Evolutionary conservation across 1,140 invertebrate genomes (phyloP).

Genomic region (Apis florea): DNA sequence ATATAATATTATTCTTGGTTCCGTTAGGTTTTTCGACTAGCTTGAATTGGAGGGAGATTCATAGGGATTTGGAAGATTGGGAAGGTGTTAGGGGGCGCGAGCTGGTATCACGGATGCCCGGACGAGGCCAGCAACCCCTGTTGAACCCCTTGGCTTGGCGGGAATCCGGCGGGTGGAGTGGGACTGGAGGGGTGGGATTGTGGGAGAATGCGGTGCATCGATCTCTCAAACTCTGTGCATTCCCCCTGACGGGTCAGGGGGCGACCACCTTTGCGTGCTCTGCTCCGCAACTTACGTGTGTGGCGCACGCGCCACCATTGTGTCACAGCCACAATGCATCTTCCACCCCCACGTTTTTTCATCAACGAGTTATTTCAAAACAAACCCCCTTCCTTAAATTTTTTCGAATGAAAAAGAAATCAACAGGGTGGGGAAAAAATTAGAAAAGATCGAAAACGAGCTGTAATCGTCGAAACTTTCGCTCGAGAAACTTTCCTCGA

Average conservation of each 20-base stretch:
- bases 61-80: conserved; percentile 10
- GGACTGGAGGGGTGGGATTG: conserved; percentile 46
- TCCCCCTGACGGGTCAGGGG: conserved; percentile 74
- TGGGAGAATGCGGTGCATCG: conserved; percentile 73
- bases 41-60: background rate
- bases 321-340: background rate
- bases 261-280: conserved; percentile 72
- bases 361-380: too few species aligned
- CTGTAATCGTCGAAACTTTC: background rate
- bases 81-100: conserved; percentile 48
- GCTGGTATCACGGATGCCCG: conserved; percentile 62
- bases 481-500: background rate
- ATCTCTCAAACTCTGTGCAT: conserved; percentile 75
- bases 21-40: background rate
- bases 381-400: too few species aligned
- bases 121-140: conserved; percentile 79
- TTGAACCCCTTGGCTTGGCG: conserved; percentile 71
- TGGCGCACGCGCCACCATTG: conserved; percentile 61
- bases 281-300: conserved; percentile 61
- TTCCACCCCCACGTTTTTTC: too few species aligned
- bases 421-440: background rate
- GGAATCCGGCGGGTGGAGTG: conserved; percentile 54
- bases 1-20: background rate
- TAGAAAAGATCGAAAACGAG: background rate
- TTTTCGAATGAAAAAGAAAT: too few species aligned